These are phyloP conservation scores for Drosophila subquinaria DNA, from an alignment of 2,888 invertebrate species.

Conservation along the genomic window DNA sequence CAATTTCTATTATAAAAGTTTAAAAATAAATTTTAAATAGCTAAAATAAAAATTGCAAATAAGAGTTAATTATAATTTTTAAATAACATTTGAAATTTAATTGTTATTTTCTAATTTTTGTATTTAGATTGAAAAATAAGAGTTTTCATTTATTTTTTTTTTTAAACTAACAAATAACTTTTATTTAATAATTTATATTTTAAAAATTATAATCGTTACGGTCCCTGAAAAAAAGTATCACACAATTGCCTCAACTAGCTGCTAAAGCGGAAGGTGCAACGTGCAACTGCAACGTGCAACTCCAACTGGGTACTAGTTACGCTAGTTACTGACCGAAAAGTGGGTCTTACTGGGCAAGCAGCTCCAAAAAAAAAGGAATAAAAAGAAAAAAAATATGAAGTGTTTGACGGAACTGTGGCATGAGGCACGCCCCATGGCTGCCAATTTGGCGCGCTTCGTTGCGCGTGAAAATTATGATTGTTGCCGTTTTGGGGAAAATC, in stretches of 20 bases:
- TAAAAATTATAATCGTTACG: no score
- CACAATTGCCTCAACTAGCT: conserved; percentile 13
- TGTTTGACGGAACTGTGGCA: conserved; percentile 63
- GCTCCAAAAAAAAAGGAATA: neutral
- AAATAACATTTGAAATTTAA: no score
- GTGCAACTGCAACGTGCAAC: conserved; percentile 9
- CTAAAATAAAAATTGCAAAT: no score
- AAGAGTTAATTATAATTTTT: no score
- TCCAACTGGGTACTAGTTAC: conserved; percentile 26
- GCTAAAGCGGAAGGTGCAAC: conserved; percentile 2
- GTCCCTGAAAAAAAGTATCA: neutral
- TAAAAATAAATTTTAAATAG: no score
- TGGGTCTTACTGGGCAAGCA: conserved; percentile 26
- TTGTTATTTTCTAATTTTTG: no score
- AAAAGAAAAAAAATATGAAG: conserved; percentile 9
- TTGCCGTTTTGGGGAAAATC: conserved; percentile 68
- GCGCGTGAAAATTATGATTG: conserved; percentile 80
- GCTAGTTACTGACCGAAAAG: conserved; percentile 8
- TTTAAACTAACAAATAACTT: no score
- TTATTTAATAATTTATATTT: no score
- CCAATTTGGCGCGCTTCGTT: conserved; percentile 76
- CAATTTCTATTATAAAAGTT: no score
- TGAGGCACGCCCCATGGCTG: conserved; percentile 64
- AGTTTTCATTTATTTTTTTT: no score
- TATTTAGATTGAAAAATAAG: no score